Base-by-base conservation (phyloP, 2,113 vertebrate species). In the Lanius collurio region DNA sequence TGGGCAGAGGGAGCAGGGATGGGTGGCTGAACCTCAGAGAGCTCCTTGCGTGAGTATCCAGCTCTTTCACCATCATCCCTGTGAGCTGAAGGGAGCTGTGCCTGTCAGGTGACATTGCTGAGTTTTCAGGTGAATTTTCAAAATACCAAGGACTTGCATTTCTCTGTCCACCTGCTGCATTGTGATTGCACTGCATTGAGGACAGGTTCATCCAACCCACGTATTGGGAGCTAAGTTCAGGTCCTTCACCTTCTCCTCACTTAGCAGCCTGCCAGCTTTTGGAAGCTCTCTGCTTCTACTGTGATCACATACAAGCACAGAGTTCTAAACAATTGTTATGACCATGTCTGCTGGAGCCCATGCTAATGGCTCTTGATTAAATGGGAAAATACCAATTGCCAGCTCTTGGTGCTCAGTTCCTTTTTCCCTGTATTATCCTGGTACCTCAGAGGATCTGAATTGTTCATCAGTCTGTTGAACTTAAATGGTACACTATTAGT, bases 1-100 rank as follows among this genome's bases (percentile, higher is more conserved):
- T 98, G 59, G 98, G 98, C 41, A 78, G 95, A 37, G 93, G 67
- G 28, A 92, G 49, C 46, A 97, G 94, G 71, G 86, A 87, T 9
- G 98, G 98, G 42, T 98, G 98, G 98, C 94, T 98, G 67, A 97
- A 97, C 78, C 89, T 98, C 80, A 89, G 68, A 64, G 95, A 97
- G 7, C 94, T 98, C 18, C 74, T 98, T 6, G 73, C 7, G 98
- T 98, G 88, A 94, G 97, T 94, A 57, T 52, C 59, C 52, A 81
- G 31, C 56, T 74, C 22, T 75, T 62, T 64, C 41, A 18, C 12
- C 16, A 16, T 28, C 37, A 15, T 60, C 20, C 10, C 41, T 70
- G 30, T 17, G 78, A 83, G 70, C 17, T 35, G 49, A 60, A 78
- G 50, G 55, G 60, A 56, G 24, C 33, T 78, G 5, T 15, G 5